These are phyloP conservation scores for Idaea dimidiata DNA, from an alignment of 2,888 invertebrate genomes.

Conservation along the genomic window DNA sequence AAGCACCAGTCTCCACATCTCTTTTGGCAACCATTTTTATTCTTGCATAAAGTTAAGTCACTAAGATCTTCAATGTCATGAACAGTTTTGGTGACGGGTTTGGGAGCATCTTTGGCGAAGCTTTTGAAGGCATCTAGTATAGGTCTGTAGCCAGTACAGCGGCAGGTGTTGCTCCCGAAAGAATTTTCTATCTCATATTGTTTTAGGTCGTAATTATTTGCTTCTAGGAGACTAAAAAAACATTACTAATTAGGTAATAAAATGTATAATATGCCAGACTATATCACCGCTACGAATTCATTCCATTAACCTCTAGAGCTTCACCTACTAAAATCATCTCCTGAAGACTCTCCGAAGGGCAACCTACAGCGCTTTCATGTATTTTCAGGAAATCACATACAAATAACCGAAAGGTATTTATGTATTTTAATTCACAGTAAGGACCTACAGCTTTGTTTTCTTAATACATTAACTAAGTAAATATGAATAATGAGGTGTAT, in stretches of 20 bases:
- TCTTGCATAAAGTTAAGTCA: constrained; percentile 43
- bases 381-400: too few species aligned
- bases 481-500: too few species aligned
- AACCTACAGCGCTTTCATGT: too few species aligned
- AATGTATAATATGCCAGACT: neutral
- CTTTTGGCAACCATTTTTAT: constrained; percentile 50
- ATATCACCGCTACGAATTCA: too few species aligned
- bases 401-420: too few species aligned
- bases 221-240: constrained; percentile 29
- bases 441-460: too few species aligned
- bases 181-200: constrained; percentile 83
- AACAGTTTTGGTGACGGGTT: constrained; percentile 55
- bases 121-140: constrained; percentile 89
- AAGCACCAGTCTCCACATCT: constrained; percentile 51
- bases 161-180: constrained; percentile 88
- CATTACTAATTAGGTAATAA: neutral
- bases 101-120: constrained; percentile 82
- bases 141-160: constrained; percentile 89
- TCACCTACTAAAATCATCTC: too few species aligned
- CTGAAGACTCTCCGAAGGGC: too few species aligned
- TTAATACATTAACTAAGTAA: too few species aligned
- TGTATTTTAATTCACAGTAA: too few species aligned
- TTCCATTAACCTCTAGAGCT: too few species aligned
- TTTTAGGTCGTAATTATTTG: constrained; percentile 30
- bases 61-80: constrained; percentile 67